Base-by-base conservation (phyloP, 2,888 invertebrate species). In the Artemia sinica region DNA sequence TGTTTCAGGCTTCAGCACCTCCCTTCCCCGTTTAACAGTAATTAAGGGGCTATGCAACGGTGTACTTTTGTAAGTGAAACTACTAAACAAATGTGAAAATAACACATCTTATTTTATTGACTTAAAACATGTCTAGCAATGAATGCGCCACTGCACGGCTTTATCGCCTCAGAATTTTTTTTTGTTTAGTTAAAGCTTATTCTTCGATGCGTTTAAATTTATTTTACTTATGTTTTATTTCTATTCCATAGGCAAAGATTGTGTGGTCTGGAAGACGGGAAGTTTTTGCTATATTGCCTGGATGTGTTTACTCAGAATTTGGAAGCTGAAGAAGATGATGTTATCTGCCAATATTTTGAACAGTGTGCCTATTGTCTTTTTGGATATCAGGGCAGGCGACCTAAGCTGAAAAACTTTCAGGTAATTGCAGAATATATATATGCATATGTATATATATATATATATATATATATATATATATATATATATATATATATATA, bases 301-400 rank as follows among this genome's bases (percentile, higher is more conserved):
- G 28, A 28, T 11, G 63, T 58, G 14, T 58, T 58, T 28, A 28
- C 28, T 28, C 28, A n/a, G n/a, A 28, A 28, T 10, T 18, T 58
- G 8, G 63, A 58, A n/a, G 28, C n/a, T 28, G 63, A 28, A 8
- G 14, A 18, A 18, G 63, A 58, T 58, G 63, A 58, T n/a, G 8
- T 28, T 58, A 10, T 58, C 11, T 58, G 63, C 63, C 63, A 58
- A 8, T 58, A 58, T 28, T 18, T 58, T 28, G 63, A 58, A 28
- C 63, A 58, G 63, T 58, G 63, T 58, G 63, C 63, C 63, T 10
- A 58, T 10, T 58, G 63, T 28, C 63, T 58, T 28, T 58, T 58
- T 58, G 28, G 10, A 11, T 28, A 58, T 28, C 63, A 58, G 63
- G 28, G 63, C 63, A 58, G 28, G 63, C n/a, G 63, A 28, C 63